Evolutionary conservation across 2,888 invertebrate species (phyloP).

Genomic region (Nomada lathburiana): DNA sequence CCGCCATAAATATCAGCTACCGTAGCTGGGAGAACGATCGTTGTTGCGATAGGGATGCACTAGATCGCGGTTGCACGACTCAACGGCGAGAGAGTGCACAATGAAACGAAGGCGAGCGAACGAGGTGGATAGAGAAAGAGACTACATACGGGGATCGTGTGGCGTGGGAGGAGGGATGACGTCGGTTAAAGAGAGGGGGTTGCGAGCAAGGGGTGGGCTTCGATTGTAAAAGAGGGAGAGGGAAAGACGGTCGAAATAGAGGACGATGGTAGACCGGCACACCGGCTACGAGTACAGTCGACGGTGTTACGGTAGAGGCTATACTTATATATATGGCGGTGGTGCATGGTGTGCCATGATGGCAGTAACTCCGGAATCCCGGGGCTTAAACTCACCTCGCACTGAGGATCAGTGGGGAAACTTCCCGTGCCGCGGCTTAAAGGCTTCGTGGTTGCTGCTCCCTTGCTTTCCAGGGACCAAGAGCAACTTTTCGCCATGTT

Average conservation of each 20-base stretch:
- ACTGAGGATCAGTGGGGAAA: conserved; percentile 84
- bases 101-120: conserved; percentile 60
- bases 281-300: conserved; percentile 73
- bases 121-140: conserved; percentile 49
- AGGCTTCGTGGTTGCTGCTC: conserved; percentile 84
- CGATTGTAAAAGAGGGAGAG: conserved; percentile 47
- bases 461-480: conserved; percentile 76
- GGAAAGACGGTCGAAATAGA: conserved; percentile 60
- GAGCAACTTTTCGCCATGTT: conserved; percentile 83
- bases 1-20: conserved; percentile 76
- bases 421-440: conserved; percentile 84
- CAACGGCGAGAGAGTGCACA: conserved; percentile 60
- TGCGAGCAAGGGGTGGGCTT: conserved; percentile 58
- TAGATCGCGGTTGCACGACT: conserved; percentile 78
- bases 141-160: conserved; percentile 39
- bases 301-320: conserved; percentile 66
- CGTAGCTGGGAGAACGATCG: conserved; percentile 79
- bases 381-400: conserved; percentile 81
- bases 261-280: conserved; percentile 53
- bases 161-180: conserved; percentile 46
- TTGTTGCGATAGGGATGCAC: conserved; percentile 82
- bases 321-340: conserved; percentile 77
- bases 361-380: conserved; percentile 84
- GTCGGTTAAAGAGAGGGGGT: conserved; percentile 52
- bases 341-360: conserved; percentile 82